Evolutionary conservation across 2,113 vertebrate species (phyloP), one percentile per base, ranked within the genome.

Genomic region (Oncorhynchus tshawytscha): DNA sequence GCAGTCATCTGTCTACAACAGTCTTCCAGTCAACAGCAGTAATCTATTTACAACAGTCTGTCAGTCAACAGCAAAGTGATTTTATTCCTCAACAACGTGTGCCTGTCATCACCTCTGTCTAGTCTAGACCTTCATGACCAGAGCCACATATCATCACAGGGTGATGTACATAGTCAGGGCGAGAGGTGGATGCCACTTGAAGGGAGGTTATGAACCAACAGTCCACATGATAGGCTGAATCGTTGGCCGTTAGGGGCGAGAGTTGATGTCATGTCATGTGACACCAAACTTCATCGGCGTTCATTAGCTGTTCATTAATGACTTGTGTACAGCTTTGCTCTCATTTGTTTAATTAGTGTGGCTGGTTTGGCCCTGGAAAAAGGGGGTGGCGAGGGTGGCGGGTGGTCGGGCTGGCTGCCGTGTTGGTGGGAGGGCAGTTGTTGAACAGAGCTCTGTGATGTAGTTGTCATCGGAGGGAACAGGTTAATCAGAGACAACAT

Each of bases 401-500:
- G 54, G 78, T 73, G 70, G 64, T 62, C 68, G 29, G 45, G 20
- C 20, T 7, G 69, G 25, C 65, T 31, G 2, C 6, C 31, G 31
- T 24, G 67, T 67, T 27, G 20, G 24, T 13, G 25, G 39, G 62
- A 9, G 71, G 81, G 81, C 78, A 73, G 62, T 64, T 76, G 80
- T 85, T 80, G 84, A 83, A 59, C 70, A 67, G 76, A 72, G 70
- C 66, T 84, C 66, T 74, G 75, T 74, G 83, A 84, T 89, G 79
- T 84, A 67, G 66, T 78, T 84, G 48, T 81, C 73, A 82, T 71
- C 81, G 1, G 16, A 85, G 77, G 85, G 87, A 84, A 84, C 81
- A 62, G 74, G 78, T 88, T 90, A 81, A 87, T 86, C 75, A 81
- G 82, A 80, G 24, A n/a, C 31, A 34, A 76, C 76, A 27, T 82